Percentiles rank a stretch among this genome's conserved stretches.
These are phyloP conservation scores for Lobophora halterata DNA, from an alignment of 2,888 invertebrate species.

Conservation along the genomic window DNA sequence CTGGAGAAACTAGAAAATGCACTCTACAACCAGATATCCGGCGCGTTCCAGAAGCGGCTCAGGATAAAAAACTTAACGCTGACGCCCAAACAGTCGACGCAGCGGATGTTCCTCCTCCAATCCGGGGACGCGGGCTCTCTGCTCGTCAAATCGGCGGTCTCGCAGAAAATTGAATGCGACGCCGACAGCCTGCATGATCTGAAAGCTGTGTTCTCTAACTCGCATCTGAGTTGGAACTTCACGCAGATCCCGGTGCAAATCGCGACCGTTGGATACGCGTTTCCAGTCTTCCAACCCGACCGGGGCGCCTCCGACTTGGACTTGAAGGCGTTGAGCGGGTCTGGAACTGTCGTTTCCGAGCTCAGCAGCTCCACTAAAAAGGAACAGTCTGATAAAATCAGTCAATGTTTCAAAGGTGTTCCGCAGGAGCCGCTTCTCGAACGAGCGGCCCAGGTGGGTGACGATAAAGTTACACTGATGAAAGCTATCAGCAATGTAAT, in stretches of 20 bases:
- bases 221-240: constrained; percentile 46
- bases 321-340: constrained; percentile 23
- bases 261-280: constrained; percentile 59
- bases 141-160: constrained; percentile 45
- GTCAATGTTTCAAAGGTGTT: constrained; percentile 33
- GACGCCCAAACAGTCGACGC: constrained; percentile 57
- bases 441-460: constrained; percentile 11
- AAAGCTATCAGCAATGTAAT: not conserved
- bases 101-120: constrained; percentile 50
- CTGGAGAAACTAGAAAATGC: constrained; percentile 49
- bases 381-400: constrained; percentile 30
- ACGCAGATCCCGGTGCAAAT: constrained; percentile 54
- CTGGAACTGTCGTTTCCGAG: constrained; percentile 5
- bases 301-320: constrained; percentile 23
- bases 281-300: constrained; percentile 37
- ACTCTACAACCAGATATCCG: constrained; percentile 47
- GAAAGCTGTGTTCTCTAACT: constrained; percentile 39
- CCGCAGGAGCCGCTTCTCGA: constrained; percentile 11
- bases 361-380: too few species aligned
- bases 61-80: constrained; percentile 56
- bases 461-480: constrained; percentile 5
- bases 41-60: constrained; percentile 53
- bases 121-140: constrained; percentile 58
- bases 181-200: constrained; percentile 38
- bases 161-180: constrained; percentile 36